phyloP scores from a whole-genome alignment of 2,113 vertebrate species.

The Forbesichthys agassizii region DNA sequence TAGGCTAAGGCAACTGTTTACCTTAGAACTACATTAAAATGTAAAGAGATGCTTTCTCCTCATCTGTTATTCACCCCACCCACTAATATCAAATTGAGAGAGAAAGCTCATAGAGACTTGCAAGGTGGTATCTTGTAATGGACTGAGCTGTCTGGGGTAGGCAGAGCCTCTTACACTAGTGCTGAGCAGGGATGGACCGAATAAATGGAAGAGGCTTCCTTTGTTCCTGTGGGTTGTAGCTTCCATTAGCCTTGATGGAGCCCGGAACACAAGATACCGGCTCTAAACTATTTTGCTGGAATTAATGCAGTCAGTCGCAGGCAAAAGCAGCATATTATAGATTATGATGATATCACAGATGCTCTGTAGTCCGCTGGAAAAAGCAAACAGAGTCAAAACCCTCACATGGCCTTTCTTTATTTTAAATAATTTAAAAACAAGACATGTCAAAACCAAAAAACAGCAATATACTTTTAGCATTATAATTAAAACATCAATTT shows the following conservation, averaged over 20 bases:
- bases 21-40: too few relatives aligned
- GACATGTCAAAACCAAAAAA: neutral
- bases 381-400: neutral
- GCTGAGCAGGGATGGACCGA: slow-evolving; percentile 42
- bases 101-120: slow-evolving; percentile 9
- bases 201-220: slow-evolving; percentile 66
- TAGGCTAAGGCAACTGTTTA: too few relatives aligned
- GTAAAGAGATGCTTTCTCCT: too few relatives aligned
- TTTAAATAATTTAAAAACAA: neutral
- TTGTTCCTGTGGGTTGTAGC: slow-evolving; percentile 45
- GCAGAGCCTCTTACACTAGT: slow-evolving; percentile 36
- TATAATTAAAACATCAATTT: neutral
- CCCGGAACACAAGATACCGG: slow-evolving; percentile 57
- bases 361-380: neutral
- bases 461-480: neutral
- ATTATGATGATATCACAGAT: slow-evolving; percentile 28
- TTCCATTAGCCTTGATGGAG: slow-evolving; percentile 75
- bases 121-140: slow-evolving; percentile 33
- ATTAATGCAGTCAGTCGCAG: slow-evolving; percentile 43
- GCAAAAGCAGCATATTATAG: slow-evolving; percentile 15
- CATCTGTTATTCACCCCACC: too few relatives aligned
- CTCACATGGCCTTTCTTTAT: neutral
- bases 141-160: slow-evolving; percentile 10
- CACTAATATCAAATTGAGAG: slow-evolving; percentile 6
- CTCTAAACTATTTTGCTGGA: slow-evolving; percentile 66